phyloP scores from a whole-genome alignment of 2,113 vertebrate genomes.

The Pluvialis apricaria region DNA sequence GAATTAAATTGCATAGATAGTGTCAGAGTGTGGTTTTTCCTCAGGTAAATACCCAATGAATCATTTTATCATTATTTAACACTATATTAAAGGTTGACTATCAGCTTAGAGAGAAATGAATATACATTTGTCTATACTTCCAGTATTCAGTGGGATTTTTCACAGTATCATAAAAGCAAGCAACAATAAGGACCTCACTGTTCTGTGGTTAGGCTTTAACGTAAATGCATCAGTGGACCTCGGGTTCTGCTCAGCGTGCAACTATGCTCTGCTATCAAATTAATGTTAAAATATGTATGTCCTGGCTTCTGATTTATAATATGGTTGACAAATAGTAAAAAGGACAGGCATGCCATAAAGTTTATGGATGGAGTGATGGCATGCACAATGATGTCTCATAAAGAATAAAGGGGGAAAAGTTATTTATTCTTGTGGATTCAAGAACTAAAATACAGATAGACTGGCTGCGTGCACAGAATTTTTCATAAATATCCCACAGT shows the following conservation, averaged over 20 bases:
- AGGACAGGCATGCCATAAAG: constrained; percentile 54
- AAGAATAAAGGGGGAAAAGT: constrained; percentile 47
- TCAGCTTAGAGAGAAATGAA: not conserved
- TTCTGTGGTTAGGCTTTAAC: not conserved
- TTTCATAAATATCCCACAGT: constrained; percentile 71
- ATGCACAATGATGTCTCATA: constrained; percentile 54
- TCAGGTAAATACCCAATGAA: not conserved
- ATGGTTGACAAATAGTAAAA: constrained; percentile 49
- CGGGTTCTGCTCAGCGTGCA: not conserved
- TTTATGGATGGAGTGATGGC: constrained; percentile 58
- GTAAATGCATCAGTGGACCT: not conserved
- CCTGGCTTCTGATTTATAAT: constrained; percentile 52
- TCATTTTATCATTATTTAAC: not conserved
- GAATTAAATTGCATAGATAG: not conserved
- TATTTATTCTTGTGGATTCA: constrained; percentile 57
- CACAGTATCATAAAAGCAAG: not conserved
- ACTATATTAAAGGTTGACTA: not conserved
- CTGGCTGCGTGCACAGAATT: constrained; percentile 66
- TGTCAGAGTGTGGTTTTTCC: not conserved
- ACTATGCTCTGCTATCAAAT: constrained; percentile 23
- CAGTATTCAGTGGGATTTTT: not conserved
- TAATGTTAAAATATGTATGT: constrained; percentile 49
- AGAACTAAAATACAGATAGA: constrained; percentile 61
- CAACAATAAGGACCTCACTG: not conserved
- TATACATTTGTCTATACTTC: not conserved